Evolutionary conservation across 2,888 invertebrate species (phyloP), one percentile per base, ranked within the genome.

Genomic region (Drosophila pullipes): DNA sequence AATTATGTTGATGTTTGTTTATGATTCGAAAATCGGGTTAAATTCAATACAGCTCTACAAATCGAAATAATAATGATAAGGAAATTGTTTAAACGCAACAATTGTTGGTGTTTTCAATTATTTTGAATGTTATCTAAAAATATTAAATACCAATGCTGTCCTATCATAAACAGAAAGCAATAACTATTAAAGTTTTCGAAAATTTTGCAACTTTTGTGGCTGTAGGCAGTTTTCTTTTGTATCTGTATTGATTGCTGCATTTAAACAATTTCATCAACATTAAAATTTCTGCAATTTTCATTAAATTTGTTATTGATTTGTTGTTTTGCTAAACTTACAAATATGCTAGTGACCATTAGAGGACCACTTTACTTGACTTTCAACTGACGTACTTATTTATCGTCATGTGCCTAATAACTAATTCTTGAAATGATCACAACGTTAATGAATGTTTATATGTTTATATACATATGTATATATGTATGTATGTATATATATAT

Each of bases 371-470:
- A 66, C 78, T 81, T 76, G 81, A 80, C 62, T 47, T 50, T 78
- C 33, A 68, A 75, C 63, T 61, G 78, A 76, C 69, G 41, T 39
- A 62, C 6, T 33, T 52, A 62, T 22, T 33, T 30, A 22, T 57
- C 63, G 63, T 62, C 61, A 65, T 37, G n/a, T 69, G 58, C 80
- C 84, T 89, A 84, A 73, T 11, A 74, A 81, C 87, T 89, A 90
- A 82, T 82, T 82, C 85, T 91, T 91, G 82, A 84, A 92, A 91
- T 82, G 86, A 92, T 92, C 92, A 92, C 92, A 92, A 92, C 91
- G 91, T 90, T 87, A 80, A 87, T 85, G 86, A 82, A 82, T 82
- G 69, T 80, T 74, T 69, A 72, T 22, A 54, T 53, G 30, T 57
- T 30, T 52, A 52, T 52, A 31, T 30, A 57, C 39, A 57, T 57